Percentiles rank a stretch among this genome's conserved stretches.
Conservation (phyloP, 2,888 invertebrate species). For the Adelphocoris suturalis region DNA sequence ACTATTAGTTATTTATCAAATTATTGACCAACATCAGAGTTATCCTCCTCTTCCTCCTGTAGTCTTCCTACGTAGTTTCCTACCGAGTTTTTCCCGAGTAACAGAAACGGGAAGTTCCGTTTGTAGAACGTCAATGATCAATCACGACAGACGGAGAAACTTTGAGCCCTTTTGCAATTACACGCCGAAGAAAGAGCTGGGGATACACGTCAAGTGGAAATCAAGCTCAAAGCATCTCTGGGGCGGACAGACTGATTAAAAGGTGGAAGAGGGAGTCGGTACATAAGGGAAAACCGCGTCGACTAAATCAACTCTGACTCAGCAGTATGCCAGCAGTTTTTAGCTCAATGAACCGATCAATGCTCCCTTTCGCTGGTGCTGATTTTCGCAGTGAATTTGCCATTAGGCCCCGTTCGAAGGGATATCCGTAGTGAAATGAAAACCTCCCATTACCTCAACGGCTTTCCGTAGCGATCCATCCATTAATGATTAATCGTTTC, state of each 20-base stretch:
- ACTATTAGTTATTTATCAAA: too few relatives aligned
- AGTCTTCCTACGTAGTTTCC: too few relatives aligned
- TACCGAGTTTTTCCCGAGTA: too few relatives aligned
- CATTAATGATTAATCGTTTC: too few relatives aligned
- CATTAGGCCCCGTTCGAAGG: neutral
- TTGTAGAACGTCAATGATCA: neutral
- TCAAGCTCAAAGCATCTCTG: constrained; percentile 2
- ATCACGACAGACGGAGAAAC: neutral
- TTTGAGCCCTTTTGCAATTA: neutral
- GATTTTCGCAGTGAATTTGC: neutral
- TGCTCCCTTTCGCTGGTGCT: neutral
- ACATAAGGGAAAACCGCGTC: neutral
- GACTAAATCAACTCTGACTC: neutral
- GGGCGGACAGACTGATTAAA: constrained; percentile 22
- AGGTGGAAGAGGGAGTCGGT: neutral
- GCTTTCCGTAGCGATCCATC: too few relatives aligned
- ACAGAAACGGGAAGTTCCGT: too few relatives aligned
- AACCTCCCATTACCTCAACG: neutral
- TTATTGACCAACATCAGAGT: too few relatives aligned
- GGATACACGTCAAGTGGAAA: neutral
- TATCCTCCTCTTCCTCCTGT: too few relatives aligned
- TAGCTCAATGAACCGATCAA: constrained; percentile 1
- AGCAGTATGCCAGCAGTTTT: constrained; percentile 8
- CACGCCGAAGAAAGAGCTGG: neutral
- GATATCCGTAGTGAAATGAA: neutral